Evolutionary conservation across 2,888 invertebrate species (phyloP).

Genomic region (Aphodius sticticus): DNA sequence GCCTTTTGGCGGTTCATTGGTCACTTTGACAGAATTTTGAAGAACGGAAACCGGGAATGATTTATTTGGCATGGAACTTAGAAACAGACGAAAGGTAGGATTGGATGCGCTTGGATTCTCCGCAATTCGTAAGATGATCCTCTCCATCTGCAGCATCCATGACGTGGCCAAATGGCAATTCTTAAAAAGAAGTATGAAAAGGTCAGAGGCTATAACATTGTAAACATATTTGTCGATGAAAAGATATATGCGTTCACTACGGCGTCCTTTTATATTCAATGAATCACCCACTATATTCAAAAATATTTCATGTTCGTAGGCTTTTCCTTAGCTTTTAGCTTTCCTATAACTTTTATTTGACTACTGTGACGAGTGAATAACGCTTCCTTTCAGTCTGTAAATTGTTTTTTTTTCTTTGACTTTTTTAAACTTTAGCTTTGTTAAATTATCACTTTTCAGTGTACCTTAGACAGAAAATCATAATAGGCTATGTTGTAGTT

Average conservation of each 20-base stretch:
- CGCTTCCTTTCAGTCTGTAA: no score
- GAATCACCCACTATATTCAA: no score
- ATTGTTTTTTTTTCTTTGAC: no score
- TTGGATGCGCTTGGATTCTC: constrained; percentile 73
- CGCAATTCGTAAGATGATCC: constrained; percentile 75
- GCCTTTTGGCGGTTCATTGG: constrained; percentile 94
- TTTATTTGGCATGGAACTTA: constrained; percentile 89
- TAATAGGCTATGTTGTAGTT: no score
- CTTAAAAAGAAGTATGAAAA: constrained; percentile 60
- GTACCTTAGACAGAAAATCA: no score
- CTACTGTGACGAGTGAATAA: no score
- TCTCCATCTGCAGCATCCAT: constrained; percentile 89
- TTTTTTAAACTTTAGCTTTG: no score
- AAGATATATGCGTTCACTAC: neutral
- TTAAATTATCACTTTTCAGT: no score
- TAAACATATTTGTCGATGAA: neutral
- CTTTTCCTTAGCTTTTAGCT: no score
- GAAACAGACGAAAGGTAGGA: constrained; percentile 79
- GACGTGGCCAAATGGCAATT: constrained; percentile 94
- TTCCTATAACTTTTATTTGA: no score
- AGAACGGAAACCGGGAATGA: constrained; percentile 90
- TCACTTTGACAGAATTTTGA: constrained; percentile 93
- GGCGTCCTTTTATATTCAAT: no score
- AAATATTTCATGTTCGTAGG: no score
- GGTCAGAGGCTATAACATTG: constrained; percentile 14